Evolutionary conservation across 1,140 invertebrate genomes (phyloP), one percentile per base, ranked within the genome.

Genomic region (Cydia amplana): DNA sequence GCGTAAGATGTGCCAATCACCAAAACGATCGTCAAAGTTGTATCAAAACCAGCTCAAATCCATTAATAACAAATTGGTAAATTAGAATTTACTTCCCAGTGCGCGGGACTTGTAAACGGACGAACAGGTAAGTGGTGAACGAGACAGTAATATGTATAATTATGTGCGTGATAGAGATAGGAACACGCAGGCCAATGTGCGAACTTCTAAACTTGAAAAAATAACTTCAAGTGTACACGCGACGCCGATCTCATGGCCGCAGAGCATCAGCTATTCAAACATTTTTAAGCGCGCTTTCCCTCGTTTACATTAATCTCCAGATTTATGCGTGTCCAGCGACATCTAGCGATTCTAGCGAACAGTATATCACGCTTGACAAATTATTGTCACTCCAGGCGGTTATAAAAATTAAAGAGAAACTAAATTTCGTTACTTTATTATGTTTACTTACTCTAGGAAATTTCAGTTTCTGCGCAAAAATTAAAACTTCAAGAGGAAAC

Each of bases 291-390:
- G 32, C 65, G 32, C 16, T 70, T 16, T 70, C n/a, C 9, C 10
- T 18, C 65, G 32, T 70, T 70, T 70, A 70, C 28, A 70, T 70
- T 70, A 70, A 70, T 70, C 65, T 18, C n/a, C 7, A 70, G 36
- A 70, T 70, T 70, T 70, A 70, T 70, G 64, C 32, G 18, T 67
- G 64, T 32, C 14, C 28, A 67, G 28, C 16, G 64, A 40, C 65
- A 40, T 70, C 65, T 70, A 70, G 32, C 65, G 65, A 70, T 18
- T 70, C 65, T 43, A 70, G 36, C 14, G 16, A 14, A 32, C 65
- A 40, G 32, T 70, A 70, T 70, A 23, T 70, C 28, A 32, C 32
- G 32, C 28, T 32, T 18, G 65, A 40, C 65, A 70, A 70, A 70
- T 70, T 70, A n/a, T 60, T 7, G 7, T n/a, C 9, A 23, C 18